Base-by-base conservation (phyloP, 2,888 invertebrate species). In the Drosophila greeni region DNA sequence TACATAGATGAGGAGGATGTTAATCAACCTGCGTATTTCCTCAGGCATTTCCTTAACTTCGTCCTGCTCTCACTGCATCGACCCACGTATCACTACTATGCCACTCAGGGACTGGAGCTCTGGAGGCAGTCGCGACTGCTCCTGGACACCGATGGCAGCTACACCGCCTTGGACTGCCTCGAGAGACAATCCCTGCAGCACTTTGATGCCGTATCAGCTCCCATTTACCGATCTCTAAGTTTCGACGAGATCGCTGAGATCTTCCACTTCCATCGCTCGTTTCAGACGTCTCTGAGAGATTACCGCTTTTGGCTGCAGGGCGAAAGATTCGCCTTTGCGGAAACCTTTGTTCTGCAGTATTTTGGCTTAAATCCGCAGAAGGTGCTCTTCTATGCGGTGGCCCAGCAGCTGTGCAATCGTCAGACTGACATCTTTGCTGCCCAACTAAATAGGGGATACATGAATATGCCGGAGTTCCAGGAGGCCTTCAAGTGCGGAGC, bases 251-350 rank as follows among this genome's bases (percentile, higher is more conserved):
- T 86, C 11, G 59, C 65, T 14, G 60, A 79, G 4, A 58, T 86
- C 18, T 83, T 85, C 18, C 80, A 81, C 14, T 86, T 87, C 20
- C 71, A 87, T 76, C 76, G 82, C 18, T 76, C 86, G 0, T 87
- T 87, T 33, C 64, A 76, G 20, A 84, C 85, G 3, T 54, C 87
- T 0, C 59, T 77, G 3, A 48, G 74, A 1, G 87, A 87, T 12
- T 87, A 87, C 57, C 70, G 70, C 16, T 87, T 88, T 31, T 87
- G 87, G 88, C 51, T 87, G 58, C 77, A 86, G 53, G 86, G 88
- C 53, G 87, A 88, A 42, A 75, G 78, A 20, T 87, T 87, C 37
- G 73, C 82, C 3, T 87, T 87, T 48, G 87, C 88, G 29, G 87
- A 87, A 52, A 82, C 84, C 57, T 85, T 82, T 53, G 81, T 87